phyloP scores from a whole-genome alignment of 2,797 vertebrate species.

The Ambastaia sidthimunki region DNA sequence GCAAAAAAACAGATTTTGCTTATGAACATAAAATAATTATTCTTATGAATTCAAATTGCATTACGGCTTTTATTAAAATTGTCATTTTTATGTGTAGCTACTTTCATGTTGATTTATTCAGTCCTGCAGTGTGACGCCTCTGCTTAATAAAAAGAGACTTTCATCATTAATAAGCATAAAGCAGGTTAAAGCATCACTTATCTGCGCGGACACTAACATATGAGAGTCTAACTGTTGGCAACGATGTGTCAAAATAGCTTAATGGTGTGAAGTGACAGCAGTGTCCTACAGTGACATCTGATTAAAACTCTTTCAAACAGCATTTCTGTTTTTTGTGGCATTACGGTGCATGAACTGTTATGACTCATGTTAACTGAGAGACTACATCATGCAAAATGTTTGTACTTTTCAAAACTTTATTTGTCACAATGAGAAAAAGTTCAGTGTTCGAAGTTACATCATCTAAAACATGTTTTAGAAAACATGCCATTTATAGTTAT shows the following conservation, averaged over 20 bases:
- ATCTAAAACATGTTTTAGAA: too few species aligned
- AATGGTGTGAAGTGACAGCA: not conserved
- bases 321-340: not conserved
- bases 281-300: conserved; percentile 1
- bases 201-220: conserved; percentile 23
- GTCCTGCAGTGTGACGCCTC: not conserved
- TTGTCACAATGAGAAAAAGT: not conserved
- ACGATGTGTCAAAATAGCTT: conserved; percentile 19
- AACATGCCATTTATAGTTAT: too few species aligned
- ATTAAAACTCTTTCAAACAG: not conserved
- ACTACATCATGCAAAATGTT: not conserved
- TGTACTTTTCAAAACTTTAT: not conserved
- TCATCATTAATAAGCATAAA: conserved; percentile 13
- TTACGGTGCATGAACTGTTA: not conserved
- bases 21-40: not conserved
- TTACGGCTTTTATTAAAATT: not conserved
- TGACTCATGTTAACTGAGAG: not conserved
- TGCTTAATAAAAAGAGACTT: not conserved
- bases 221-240: conserved; percentile 16
- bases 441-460: too few species aligned
- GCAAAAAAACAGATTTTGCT: too few species aligned
- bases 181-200: not conserved
- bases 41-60: not conserved
- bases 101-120: conserved; percentile 11
- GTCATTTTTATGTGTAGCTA: not conserved